These are phyloP conservation scores for Lagopus leucura DNA, from an alignment of 2,113 vertebrate genomes.

Conservation along the genomic window DNA sequence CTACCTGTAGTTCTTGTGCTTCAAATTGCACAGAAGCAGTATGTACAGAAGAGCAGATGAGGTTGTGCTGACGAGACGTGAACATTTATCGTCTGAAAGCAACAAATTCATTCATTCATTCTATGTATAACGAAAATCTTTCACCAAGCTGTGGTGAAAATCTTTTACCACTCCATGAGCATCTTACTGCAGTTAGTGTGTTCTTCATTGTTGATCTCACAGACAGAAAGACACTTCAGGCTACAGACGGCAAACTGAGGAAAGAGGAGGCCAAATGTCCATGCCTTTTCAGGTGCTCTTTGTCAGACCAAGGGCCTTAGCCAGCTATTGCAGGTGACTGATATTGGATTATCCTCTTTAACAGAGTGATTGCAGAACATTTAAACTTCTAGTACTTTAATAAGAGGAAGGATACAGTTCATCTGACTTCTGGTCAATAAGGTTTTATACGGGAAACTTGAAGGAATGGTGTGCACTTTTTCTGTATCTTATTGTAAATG, in stretches of 20 bases:
- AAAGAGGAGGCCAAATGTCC: not conserved
- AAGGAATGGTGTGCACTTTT: not conserved
- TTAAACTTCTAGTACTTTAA: not conserved
- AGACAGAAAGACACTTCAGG: not conserved
- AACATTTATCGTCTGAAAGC: not conserved
- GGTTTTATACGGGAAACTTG: not conserved
- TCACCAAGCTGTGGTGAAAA: not conserved
- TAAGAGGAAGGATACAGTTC: not conserved
- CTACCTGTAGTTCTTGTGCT: slow-evolving; percentile 1
- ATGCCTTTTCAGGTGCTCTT: rapidly evolving
- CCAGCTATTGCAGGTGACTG: not conserved
- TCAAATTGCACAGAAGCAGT: not conserved
- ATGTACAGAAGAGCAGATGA: not conserved
- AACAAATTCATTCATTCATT: too few species aligned
- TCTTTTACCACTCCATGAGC: not conserved
- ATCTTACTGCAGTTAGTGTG: rapidly evolving
- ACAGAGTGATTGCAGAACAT: not conserved
- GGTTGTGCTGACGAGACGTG: not conserved
- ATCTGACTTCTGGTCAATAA: not conserved
- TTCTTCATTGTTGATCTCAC: rapidly evolving
- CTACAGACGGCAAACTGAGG: not conserved
- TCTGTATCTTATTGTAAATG: not conserved
- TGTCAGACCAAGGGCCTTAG: not conserved
- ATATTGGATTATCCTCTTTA: not conserved
- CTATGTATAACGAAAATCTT: not conserved